These are phyloP conservation scores for Ectropis grisescens DNA, from an alignment of 1,140 invertebrate genomes.

Conservation along the genomic window DNA sequence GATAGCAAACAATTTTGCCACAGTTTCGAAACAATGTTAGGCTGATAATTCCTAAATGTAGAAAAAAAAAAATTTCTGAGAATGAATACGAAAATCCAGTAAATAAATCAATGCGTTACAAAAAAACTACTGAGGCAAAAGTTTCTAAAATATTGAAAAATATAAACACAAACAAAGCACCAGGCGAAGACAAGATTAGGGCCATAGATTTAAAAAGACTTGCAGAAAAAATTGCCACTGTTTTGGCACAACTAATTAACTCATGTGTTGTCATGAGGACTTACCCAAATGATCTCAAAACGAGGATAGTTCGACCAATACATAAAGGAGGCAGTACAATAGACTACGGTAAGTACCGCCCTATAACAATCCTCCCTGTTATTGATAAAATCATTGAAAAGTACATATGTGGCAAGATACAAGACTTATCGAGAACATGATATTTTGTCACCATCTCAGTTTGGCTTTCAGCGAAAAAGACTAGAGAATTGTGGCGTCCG, in stretches of 20 bases:
- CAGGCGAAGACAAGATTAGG: conserved; percentile 6
- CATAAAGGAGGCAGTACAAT: neutral
- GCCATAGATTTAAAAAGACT: conserved; percentile 7
- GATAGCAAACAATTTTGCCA: conserved; percentile 5
- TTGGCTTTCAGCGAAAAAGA: conserved; percentile 5
- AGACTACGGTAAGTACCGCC: neutral
- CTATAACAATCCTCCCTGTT: too few species aligned
- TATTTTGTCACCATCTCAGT: conserved; percentile 1
- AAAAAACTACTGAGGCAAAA: neutral
- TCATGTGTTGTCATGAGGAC: too few species aligned
- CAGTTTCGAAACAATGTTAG: conserved; percentile 6
- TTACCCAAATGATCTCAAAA: too few species aligned
- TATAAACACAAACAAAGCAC: conserved; percentile 5
- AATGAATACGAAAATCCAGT: neutral
- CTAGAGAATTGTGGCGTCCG: neutral
- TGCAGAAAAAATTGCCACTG: conserved; percentile 4
- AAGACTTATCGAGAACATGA: neutral
- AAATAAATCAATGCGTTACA: neutral
- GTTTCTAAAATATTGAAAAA: conserved; percentile 5
- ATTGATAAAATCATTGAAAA: too few species aligned
- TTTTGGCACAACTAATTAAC: too few species aligned
- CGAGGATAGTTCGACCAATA: conserved; percentile 5
- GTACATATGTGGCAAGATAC: neutral
- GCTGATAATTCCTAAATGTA: conserved; percentile 1
- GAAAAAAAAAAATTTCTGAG: neutral